These are phyloP conservation scores for Cheilinus undulatus DNA, from an alignment of 2,113 vertebrate genomes.

Conservation along the genomic window DNA sequence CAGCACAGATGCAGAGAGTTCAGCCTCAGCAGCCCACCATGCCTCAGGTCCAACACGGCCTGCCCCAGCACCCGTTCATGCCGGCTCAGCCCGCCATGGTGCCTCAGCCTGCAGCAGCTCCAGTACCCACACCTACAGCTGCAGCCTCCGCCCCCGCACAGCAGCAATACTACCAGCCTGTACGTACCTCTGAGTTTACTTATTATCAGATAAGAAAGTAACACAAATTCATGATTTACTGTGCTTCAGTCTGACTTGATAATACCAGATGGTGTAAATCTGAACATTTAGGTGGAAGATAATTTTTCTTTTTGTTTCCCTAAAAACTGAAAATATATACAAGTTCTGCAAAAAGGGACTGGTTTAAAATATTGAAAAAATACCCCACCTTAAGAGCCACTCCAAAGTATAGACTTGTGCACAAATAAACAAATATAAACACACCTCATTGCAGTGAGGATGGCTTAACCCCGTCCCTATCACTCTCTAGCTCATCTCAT, in stretches of 20 bases:
- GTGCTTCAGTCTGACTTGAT: too few relatives aligned
- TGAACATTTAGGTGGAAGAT: too few relatives aligned
- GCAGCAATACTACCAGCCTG: constrained; percentile 82
- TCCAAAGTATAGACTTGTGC: too few relatives aligned
- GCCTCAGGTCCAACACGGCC: constrained; percentile 54
- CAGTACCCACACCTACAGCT: constrained; percentile 33
- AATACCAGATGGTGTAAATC: too few relatives aligned
- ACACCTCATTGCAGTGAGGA: too few relatives aligned
- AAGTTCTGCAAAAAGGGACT: too few relatives aligned
- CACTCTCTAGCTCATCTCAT: not conserved
- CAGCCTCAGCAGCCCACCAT: constrained; percentile 58
- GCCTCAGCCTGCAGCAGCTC: constrained; percentile 45
- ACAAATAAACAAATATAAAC: too few relatives aligned
- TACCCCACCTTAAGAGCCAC: too few relatives aligned
- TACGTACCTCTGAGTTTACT: constrained; percentile 44
- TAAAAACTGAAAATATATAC: too few relatives aligned
- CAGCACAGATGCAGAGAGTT: constrained; percentile 60
- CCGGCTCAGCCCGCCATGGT: constrained; percentile 64
- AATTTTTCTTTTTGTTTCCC: too few relatives aligned
- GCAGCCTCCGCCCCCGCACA: constrained; percentile 45
- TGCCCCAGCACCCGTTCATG: constrained; percentile 63
- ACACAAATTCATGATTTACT: too few relatives aligned
- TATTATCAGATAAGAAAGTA: not conserved
- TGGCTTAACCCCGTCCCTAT: not conserved
- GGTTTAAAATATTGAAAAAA: too few relatives aligned